Evolutionary conservation across 2,797 vertebrate species (phyloP).

Genomic region (Enteromius thamalakanensis): DNA sequence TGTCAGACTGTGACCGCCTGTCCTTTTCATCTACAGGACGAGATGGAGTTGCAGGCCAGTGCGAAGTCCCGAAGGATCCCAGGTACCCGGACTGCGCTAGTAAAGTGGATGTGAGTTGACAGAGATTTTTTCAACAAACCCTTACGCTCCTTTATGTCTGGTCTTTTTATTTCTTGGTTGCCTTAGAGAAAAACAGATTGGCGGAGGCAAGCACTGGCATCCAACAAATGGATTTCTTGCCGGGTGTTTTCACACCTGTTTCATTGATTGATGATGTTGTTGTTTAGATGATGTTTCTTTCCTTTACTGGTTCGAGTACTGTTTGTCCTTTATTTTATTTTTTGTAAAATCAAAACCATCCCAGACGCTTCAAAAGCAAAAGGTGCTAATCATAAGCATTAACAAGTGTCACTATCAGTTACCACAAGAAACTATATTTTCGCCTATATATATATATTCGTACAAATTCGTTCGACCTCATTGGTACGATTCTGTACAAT

Average conservation of each 20-base stretch:
- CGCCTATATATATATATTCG: too few species aligned
- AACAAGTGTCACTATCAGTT: background rate
- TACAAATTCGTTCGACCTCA: too few species aligned
- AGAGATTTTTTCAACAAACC: slow-evolving; percentile 6
- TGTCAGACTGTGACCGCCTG: slow-evolving; percentile 40
- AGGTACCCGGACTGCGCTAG: slow-evolving; percentile 89
- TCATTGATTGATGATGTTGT: slow-evolving; percentile 31
- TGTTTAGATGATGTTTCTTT: slow-evolving; percentile 3
- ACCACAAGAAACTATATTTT: background rate
- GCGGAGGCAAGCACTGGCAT: slow-evolving; percentile 19
- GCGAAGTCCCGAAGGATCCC: slow-evolving; percentile 90
- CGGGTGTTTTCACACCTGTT: slow-evolving; percentile 31
- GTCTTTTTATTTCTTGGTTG: slow-evolving; percentile 3
- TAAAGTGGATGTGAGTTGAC: slow-evolving; percentile 91
- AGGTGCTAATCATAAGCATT: background rate
- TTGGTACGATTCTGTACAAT: too few species aligned
- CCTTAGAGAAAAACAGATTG: slow-evolving; percentile 25
- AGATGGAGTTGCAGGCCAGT: slow-evolving; percentile 86
- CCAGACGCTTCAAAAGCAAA: slow-evolving; percentile 4
- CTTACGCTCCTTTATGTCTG: slow-evolving; percentile 20
- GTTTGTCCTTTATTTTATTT: background rate
- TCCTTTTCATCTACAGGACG: slow-evolving; percentile 69
- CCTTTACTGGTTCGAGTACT: background rate
- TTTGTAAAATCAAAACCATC: background rate
- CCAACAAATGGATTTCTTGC: slow-evolving; percentile 28